Conservation (phyloP, 2,797 vertebrate species). For the Rhodeus uyekii region DNA sequence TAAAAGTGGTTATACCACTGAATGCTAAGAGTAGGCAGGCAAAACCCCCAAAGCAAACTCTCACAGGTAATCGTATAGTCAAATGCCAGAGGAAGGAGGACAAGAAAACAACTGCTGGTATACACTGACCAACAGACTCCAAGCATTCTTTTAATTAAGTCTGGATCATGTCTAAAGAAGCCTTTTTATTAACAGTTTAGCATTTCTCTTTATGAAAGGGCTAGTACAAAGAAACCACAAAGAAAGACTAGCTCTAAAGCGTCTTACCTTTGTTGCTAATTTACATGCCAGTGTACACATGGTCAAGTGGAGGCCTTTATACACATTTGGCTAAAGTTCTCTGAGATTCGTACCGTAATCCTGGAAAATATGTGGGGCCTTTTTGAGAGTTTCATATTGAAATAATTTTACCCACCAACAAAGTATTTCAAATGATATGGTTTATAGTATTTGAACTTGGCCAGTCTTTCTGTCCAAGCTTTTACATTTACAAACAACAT, state of each 20-base stretch:
- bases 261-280: constrained; percentile 41
- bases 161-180: constrained; percentile 28
- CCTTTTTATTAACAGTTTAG: constrained; percentile 32
- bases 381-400: constrained; percentile 10
- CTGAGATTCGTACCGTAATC: constrained; percentile 30
- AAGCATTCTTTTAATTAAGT: constrained; percentile 48
- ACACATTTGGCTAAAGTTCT: constrained; percentile 33
- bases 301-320: constrained; percentile 38
- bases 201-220: constrained; percentile 5
- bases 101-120: background rate
- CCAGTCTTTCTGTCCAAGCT: background rate
- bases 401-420: background rate
- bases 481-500: background rate
- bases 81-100: constrained; percentile 4
- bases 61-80: too few relatives aligned
- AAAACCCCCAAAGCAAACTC: too few relatives aligned
- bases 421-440: background rate
- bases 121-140: constrained; percentile 6
- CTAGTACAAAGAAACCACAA: constrained; percentile 3
- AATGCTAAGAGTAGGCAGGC: too few relatives aligned
- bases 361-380: constrained; percentile 30
- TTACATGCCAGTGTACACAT: constrained; percentile 8
- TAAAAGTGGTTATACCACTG: too few relatives aligned
- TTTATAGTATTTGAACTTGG: background rate
- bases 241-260: constrained; percentile 19